A percentile compares a stretch with the other conserved stretches of the same genome.
Evolutionary conservation across 1,140 invertebrate species (phyloP).

Genomic region (Galleria mellonella): DNA sequence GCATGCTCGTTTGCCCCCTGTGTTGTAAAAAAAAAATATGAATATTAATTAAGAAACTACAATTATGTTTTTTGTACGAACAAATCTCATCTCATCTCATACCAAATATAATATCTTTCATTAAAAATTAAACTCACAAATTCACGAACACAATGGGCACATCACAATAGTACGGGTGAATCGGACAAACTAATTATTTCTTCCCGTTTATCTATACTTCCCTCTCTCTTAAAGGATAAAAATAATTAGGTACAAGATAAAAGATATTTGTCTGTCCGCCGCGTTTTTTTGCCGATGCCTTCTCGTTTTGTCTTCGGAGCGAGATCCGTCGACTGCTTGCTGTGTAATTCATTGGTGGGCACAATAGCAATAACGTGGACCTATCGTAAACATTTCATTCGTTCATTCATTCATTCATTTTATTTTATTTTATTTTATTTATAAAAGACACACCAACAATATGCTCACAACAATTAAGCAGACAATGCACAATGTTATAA

Average conservation of each 20-base stretch:
- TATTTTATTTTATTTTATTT: not conserved
- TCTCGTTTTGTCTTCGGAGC: constrained; percentile 43
- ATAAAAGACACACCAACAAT: no score
- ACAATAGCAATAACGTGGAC: constrained; percentile 21
- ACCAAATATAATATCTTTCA: constrained; percentile 19
- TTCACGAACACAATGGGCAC: constrained; percentile 18
- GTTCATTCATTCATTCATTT: not conserved
- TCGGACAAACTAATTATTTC: constrained; percentile 58
- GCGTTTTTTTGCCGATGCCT: constrained; percentile 33
- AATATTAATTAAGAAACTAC: no score
- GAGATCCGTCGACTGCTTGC: constrained; percentile 53
- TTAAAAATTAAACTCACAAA: constrained; percentile 20
- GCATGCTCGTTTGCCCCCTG: no score
- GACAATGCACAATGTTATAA: no score
- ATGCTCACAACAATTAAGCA: no score
- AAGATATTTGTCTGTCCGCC: constrained; percentile 59
- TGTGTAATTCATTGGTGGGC: constrained; percentile 47
- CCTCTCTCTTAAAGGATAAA: constrained; percentile 68
- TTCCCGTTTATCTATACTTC: constrained; percentile 36
- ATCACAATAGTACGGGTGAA: constrained; percentile 36
- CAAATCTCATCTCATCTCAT: not conserved
- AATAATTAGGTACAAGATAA: constrained; percentile 74
- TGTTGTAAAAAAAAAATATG: no score
- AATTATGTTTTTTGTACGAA: not conserved
- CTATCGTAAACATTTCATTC: not conserved